These are phyloP conservation scores for Illadopsis cleaveri DNA, from an alignment of 2,113 vertebrate species.

Conservation along the genomic window DNA sequence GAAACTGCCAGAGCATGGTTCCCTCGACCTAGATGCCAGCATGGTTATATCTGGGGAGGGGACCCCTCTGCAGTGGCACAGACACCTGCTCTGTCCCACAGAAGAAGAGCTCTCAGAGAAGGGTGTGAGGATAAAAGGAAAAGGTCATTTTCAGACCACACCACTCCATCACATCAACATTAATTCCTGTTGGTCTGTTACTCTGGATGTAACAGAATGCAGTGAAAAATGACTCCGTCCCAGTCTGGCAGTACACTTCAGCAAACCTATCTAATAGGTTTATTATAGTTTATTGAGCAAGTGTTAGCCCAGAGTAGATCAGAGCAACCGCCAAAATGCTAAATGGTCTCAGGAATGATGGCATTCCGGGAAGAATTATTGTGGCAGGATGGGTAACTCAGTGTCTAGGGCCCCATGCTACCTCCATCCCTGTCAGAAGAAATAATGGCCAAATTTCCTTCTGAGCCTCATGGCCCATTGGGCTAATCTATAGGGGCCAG, in stretches of 20 bases:
- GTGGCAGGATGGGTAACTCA: slow-evolving; percentile 29
- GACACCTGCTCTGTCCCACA: not conserved
- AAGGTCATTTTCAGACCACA: slow-evolving; percentile 4
- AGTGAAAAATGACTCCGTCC: slow-evolving; percentile 38
- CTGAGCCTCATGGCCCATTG: slow-evolving; percentile 12
- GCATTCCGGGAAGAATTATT: slow-evolving; percentile 45
- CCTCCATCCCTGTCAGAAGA: slow-evolving; percentile 37
- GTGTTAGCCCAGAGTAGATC: slow-evolving; percentile 24
- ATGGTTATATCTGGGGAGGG: not conserved
- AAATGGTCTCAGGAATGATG: slow-evolving; percentile 36
- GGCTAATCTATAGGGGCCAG: not conserved
- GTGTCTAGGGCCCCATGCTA: not conserved
- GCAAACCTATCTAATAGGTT: slow-evolving; percentile 58
- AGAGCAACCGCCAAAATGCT: not conserved
- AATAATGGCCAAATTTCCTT: slow-evolving; percentile 50
- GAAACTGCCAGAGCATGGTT: not conserved
- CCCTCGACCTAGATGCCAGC: not conserved
- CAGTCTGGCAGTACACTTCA: slow-evolving; percentile 40
- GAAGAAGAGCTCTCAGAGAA: not conserved
- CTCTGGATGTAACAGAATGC: not conserved
- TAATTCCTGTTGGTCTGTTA: not conserved
- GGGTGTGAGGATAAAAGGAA: not conserved
- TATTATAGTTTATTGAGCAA: slow-evolving; percentile 63
- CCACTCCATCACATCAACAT: slow-evolving; percentile 31
- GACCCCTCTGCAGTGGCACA: not conserved